Conservation (phyloP, 2,797 vertebrate genomes). For the Apodemus agrarius region DNA sequence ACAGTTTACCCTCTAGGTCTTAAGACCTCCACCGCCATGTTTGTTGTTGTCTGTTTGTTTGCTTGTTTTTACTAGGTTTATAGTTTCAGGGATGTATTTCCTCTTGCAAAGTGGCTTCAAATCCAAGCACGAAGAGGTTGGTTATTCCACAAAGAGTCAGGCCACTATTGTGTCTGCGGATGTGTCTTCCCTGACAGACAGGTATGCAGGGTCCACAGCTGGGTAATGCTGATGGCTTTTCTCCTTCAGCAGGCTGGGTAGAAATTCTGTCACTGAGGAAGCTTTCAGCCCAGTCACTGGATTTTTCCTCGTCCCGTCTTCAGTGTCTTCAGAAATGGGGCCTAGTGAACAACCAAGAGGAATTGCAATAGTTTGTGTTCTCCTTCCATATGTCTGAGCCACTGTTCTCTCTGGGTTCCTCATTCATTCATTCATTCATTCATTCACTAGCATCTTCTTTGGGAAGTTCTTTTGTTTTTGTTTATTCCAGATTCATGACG, state of each 20-base stretch:
- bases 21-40: background rate
- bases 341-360: background rate
- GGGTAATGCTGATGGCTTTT: background rate
- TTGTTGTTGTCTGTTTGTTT: background rate
- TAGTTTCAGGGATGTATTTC: background rate
- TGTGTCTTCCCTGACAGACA: background rate
- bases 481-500: background rate
- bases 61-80: background rate
- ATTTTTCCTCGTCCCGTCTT: background rate
- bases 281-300: background rate
- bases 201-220: background rate
- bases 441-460: background rate
- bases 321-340: background rate
- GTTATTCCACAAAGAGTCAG: background rate
- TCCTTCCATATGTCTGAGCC: background rate
- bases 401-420: background rate
- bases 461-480: background rate
- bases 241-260: too few relatives aligned
- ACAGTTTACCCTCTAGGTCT: background rate
- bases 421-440: background rate
- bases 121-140: background rate
- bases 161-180: background rate
- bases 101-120: background rate
- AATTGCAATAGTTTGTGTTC: background rate
- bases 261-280: background rate